These are phyloP conservation scores for Drosophila nasuta DNA, from an alignment of 1,140 invertebrate species.

Conservation along the genomic window DNA sequence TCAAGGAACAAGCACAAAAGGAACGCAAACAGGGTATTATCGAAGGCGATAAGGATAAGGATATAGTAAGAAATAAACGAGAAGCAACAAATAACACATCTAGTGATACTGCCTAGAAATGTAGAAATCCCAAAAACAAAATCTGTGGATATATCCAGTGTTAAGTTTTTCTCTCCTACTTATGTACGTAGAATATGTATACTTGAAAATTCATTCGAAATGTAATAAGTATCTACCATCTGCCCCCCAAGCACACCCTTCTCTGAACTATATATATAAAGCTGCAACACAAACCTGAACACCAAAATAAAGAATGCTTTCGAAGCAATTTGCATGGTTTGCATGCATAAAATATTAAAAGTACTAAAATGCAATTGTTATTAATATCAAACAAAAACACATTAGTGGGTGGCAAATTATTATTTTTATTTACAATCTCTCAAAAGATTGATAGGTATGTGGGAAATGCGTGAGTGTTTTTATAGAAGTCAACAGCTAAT, in stretches of 20 bases:
- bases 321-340: conserved; percentile 50
- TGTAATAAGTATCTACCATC: conserved; percentile 31
- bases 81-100: neutral
- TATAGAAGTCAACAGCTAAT: neutral
- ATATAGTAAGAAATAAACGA: conserved; percentile 71
- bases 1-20: conserved; percentile 85
- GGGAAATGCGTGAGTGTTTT: neutral
- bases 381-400: too few species aligned
- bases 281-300: conserved; percentile 28
- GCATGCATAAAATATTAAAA: conserved; percentile 12
- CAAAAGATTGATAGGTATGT: too few species aligned
- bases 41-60: conserved; percentile 85
- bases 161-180: conserved; percentile 50
- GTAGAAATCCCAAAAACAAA: neutral
- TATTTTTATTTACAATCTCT: too few species aligned
- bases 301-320: conserved; percentile 68
- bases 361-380: neutral
- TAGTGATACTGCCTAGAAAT: conserved; percentile 30
- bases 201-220: conserved; percentile 37
- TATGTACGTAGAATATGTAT: conserved; percentile 34
- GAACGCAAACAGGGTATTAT: conserved; percentile 86
- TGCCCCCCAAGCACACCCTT: too few species aligned
- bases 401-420: too few species aligned
- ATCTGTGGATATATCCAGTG: conserved; percentile 20
- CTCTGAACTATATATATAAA: conserved; percentile 7